Evolutionary conservation across 2,888 invertebrate species (phyloP).

Genomic region (Lapara coniferarum): DNA sequence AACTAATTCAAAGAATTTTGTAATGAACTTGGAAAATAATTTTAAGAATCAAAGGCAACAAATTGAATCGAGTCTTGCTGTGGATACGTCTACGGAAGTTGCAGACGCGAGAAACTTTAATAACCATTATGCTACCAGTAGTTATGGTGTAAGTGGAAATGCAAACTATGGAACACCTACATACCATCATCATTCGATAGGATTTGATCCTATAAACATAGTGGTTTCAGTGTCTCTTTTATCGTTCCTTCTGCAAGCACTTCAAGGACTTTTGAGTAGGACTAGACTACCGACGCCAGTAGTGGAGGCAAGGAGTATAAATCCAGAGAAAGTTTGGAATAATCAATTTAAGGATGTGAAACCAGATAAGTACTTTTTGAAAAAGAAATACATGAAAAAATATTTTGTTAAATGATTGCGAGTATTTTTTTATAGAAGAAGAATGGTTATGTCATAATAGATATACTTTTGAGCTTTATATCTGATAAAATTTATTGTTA

Average conservation of each 20-base stretch:
- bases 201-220: slow-evolving; percentile 80
- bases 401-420: slow-evolving; percentile 45
- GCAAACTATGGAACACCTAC: slow-evolving; percentile 60
- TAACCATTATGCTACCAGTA: slow-evolving; percentile 60
- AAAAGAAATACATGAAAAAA: slow-evolving; percentile 60
- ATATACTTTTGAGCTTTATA: too few relatives aligned
- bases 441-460: too few relatives aligned
- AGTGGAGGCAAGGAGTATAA: slow-evolving; percentile 63
- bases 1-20: slow-evolving; percentile 27
- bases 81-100: slow-evolving; percentile 39
- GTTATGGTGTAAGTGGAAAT: slow-evolving; percentile 64
- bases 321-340: slow-evolving; percentile 58
- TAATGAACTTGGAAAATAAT: slow-evolving; percentile 33
- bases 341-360: slow-evolving; percentile 55
- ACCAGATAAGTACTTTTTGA: slow-evolving; percentile 55
- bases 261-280: slow-evolving; percentile 70
- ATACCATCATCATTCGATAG: slow-evolving; percentile 79
- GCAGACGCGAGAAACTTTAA: slow-evolving; percentile 61
- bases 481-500: too few relatives aligned
- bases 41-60: slow-evolving; percentile 40
- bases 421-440: too few relatives aligned
- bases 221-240: slow-evolving; percentile 76
- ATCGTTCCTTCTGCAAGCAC: slow-evolving; percentile 74
- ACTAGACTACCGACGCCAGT: slow-evolving; percentile 69
- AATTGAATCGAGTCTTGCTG: slow-evolving; percentile 56